Evolutionary conservation across 2,113 vertebrate species (phyloP).

Genomic region (Mixornis gularis): DNA sequence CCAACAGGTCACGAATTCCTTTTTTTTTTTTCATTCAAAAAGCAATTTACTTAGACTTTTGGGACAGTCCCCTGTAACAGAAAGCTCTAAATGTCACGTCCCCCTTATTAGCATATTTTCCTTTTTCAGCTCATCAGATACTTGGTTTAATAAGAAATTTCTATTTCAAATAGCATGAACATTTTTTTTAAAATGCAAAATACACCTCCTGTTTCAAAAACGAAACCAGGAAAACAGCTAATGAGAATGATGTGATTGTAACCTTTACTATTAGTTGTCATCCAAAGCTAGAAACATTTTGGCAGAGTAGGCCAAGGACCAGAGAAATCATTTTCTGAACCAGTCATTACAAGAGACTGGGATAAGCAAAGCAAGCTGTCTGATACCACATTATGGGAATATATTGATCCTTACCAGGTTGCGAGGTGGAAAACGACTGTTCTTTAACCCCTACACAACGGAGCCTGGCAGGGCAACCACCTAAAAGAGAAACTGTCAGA

Average conservation of each 20-base stretch:
- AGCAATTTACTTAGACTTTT: background rate
- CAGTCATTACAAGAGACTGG: conserved; percentile 40
- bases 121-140: background rate
- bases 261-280: background rate
- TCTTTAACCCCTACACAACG: conserved; percentile 91
- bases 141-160: background rate
- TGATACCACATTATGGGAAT: conserved; percentile 75
- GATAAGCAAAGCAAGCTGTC: conserved; percentile 72
- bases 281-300: conserved; percentile 2
- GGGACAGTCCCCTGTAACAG: background rate
- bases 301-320: conserved; percentile 29
- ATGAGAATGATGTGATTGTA: background rate
- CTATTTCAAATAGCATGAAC: background rate
- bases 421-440: conserved; percentile 87
- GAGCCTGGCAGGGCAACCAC: conserved; percentile 94
- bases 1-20: background rate
- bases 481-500: conserved; percentile 99
- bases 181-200: background rate
- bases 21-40: background rate
- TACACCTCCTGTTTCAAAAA: background rate
- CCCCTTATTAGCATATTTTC: background rate
- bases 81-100: background rate
- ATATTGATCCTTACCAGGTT: conserved; percentile 97
- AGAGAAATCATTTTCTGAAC: conserved; percentile 3
- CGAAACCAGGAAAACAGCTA: background rate